Evolutionary conservation across 1,140 invertebrate genomes (phyloP).

Genomic region (Pseudomyrmex dendroicus): DNA sequence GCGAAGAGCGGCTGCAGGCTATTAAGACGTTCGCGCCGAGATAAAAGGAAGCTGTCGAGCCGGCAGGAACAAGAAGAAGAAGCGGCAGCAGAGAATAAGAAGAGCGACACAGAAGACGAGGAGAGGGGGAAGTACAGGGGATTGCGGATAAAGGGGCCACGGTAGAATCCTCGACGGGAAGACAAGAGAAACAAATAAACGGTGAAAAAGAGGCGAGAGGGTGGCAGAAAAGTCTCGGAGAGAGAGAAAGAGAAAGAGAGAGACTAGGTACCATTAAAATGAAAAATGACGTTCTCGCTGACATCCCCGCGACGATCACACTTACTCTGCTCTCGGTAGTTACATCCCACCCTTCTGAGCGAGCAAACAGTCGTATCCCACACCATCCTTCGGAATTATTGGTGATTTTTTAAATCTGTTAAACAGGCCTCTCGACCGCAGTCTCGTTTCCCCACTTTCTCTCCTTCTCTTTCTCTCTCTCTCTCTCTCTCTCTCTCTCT

Average conservation of each 20-base stretch:
- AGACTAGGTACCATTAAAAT: slow-evolving; percentile 84
- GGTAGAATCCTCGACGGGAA: slow-evolving; percentile 70
- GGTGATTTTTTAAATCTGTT: slow-evolving; percentile 84
- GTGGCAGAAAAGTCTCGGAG: slow-evolving; percentile 41
- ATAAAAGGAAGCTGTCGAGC: slow-evolving; percentile 80
- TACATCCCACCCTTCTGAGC: slow-evolving; percentile 58
- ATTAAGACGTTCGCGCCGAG: slow-evolving; percentile 84
- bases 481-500: too few species aligned
- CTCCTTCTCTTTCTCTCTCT: neutral
- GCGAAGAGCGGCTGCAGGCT: slow-evolving; percentile 76
- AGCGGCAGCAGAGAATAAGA: slow-evolving; percentile 37
- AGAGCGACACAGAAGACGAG: slow-evolving; percentile 21
- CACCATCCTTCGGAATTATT: slow-evolving; percentile 64
- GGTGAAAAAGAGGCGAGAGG: neutral
- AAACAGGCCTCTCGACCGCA: slow-evolving; percentile 84
- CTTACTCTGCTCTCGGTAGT: slow-evolving; percentile 58
- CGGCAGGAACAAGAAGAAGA: slow-evolving; percentile 59
- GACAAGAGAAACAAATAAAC: slow-evolving; percentile 56
- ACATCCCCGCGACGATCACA: slow-evolving; percentile 67
- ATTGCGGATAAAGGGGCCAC: slow-evolving; percentile 62
- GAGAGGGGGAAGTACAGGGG: slow-evolving; percentile 29
- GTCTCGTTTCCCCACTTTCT: slow-evolving; percentile 52
- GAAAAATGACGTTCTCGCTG: slow-evolving; percentile 84
- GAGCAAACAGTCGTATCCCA: slow-evolving; percentile 61
- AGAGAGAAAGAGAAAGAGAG: slow-evolving; percentile 56